phyloP scores from a whole-genome alignment of 2,113 vertebrate species.

The Tragulus kanchil region DNA sequence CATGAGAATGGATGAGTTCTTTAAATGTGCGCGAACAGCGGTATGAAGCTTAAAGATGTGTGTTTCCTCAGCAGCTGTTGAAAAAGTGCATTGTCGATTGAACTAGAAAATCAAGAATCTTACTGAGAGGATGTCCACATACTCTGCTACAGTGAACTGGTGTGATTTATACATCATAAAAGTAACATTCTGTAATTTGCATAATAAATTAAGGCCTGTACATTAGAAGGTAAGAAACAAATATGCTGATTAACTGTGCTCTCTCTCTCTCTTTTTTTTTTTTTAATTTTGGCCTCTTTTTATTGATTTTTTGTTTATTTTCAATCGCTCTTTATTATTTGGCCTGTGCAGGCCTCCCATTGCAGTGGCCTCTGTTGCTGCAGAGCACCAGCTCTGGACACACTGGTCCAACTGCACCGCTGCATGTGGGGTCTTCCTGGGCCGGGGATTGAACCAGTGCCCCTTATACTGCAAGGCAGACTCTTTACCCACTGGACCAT shows the following conservation, averaged over 20 bases:
- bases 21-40: neutral
- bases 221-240: conserved; percentile 59
- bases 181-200: conserved; percentile 70
- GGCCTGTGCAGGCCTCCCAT: too few relatives aligned
- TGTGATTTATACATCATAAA: conserved; percentile 66
- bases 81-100: neutral
- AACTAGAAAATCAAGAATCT: conserved; percentile 10
- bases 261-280: too few relatives aligned
- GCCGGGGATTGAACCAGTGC: too few relatives aligned
- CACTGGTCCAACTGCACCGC: too few relatives aligned
- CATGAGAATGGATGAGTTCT: neutral
- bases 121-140: conserved; percentile 47
- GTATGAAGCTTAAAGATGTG: neutral
- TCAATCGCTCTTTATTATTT: too few relatives aligned
- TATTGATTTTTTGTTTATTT: too few relatives aligned
- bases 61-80: neutral
- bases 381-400: too few relatives aligned
- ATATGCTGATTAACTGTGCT: conserved; percentile 25
- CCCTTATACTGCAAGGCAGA: too few relatives aligned
- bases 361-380: too few relatives aligned
- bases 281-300: too few relatives aligned
- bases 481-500: too few relatives aligned
- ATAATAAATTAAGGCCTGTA: conserved; percentile 66
- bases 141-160: conserved; percentile 9
- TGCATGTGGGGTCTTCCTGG: too few relatives aligned